Evolutionary conservation across 2,113 vertebrate species (phyloP), one percentile per base, ranked within the genome.

Genomic region (Pseudorasbora parva): DNA sequence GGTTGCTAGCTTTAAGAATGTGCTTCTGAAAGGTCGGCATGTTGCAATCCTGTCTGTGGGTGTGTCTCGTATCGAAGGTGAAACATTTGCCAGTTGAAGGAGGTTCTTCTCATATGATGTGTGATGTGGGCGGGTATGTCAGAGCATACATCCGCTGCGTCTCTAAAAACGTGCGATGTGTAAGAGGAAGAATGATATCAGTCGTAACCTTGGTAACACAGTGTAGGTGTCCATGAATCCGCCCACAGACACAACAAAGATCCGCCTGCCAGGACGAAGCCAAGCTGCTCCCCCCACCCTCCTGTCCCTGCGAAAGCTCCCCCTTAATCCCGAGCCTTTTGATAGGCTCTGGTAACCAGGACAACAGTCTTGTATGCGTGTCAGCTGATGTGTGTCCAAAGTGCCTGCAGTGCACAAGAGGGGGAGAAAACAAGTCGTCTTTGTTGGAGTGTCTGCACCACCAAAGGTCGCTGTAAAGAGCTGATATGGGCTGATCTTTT

Each of bases 281-380:
- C 27, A 80, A 71, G 47, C 82, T 25, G 33, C 62, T 62, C 64
- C 47, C 2, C 47, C 19, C 72, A 54, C 80, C 33, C 43, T 47
- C n/a, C 57, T 33, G 17, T 45, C 82, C 78, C 7, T 56, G 90
- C 90, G n/a, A 37, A 33, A 33, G 66, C 73, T 54, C 74, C 43
- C 59, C n/a, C 81, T 87, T 92, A 90, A 92, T 90, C 91, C 86
- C 5, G 57, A 64, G 74, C 56, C 87, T 89, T 91, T 91, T 91
- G 92, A 91, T 86, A 88, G 88, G 69, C 88, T 88, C 86, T 78
- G 85, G 93, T 94, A 88, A 88, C 92, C 92, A 90, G 78, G 91
- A 92, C 90, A 93, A 94, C 92, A 23, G 80, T 85, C 51, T 45
- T 57, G 78, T 88, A 87, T 85, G 89, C 83, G 1, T 64, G 87